Conservation (phyloP, 2,797 vertebrate species). For the Phalanger gymnotis region DNA sequence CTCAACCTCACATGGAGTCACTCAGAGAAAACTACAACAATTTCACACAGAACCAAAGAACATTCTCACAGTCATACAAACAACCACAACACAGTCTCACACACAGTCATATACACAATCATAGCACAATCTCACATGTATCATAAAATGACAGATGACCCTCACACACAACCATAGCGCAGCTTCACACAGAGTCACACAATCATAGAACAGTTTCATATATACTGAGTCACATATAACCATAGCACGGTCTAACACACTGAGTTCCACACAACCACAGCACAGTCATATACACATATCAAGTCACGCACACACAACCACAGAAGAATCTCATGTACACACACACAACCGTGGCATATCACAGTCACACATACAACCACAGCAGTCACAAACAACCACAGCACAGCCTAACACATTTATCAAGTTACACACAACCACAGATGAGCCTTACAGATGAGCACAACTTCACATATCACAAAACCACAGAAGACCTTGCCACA, state of each 20-base stretch:
- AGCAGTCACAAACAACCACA: too few species aligned
- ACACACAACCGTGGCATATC: neutral
- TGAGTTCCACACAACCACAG: neutral
- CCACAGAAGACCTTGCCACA: neutral
- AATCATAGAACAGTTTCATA: neutral
- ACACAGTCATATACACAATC: neutral
- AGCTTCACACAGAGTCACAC: neutral
- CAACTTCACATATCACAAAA: neutral
- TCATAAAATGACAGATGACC: neutral
- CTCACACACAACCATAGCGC: neutral
- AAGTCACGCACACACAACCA: neutral
- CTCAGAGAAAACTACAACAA: neutral
- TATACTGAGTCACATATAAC: too few species aligned
- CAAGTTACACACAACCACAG: neutral
- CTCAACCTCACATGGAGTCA: neutral
- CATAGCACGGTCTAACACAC: neutral
- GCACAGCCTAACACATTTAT: neutral
- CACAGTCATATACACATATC: neutral
- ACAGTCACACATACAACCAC: neutral
- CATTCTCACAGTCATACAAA: neutral
- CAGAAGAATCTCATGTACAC: too few species aligned
- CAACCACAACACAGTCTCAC: neutral
- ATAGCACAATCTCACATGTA: neutral
- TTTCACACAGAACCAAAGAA: neutral
- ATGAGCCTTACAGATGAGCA: too few species aligned